Evolutionary conservation across 2,797 vertebrate species (phyloP).

Genomic region (Sebastes trivittatus): DNA sequence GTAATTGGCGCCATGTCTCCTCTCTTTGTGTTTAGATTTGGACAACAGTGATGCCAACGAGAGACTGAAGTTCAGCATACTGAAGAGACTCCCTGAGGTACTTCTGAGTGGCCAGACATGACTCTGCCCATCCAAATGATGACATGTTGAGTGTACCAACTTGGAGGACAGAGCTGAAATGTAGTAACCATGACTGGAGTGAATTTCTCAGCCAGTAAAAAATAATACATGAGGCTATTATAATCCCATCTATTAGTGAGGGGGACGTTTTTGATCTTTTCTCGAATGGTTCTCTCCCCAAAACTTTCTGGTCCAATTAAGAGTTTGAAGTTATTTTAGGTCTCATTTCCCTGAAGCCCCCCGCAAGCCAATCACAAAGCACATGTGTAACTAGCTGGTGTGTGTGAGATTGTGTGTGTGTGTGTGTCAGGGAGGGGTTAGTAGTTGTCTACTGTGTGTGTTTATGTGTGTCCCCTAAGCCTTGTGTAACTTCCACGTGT

Average conservation of each 20-base stretch:
- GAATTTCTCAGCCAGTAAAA: background rate
- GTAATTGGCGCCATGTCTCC: background rate
- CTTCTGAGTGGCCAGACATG: background rate
- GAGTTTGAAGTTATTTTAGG: constrained; percentile 68
- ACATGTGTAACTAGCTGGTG: constrained; percentile 49
- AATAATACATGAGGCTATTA: constrained; percentile 25
- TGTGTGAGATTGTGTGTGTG: constrained; percentile 3
- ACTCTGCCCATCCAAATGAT: background rate
- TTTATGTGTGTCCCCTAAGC: constrained; percentile 12
- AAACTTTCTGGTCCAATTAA: constrained; percentile 62
- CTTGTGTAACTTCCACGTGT: constrained; percentile 61
- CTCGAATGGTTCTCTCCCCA: constrained; percentile 13
- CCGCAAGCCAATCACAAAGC: constrained; percentile 58
- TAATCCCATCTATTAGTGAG: constrained; percentile 34
- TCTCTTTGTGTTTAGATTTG: constrained; percentile 57
- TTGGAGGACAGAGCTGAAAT: background rate
- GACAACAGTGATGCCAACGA: constrained; percentile 87
- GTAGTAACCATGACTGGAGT: background rate
- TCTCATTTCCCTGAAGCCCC: constrained; percentile 60
- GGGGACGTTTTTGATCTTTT: constrained; percentile 32
- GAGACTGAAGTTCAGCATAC: constrained; percentile 90
- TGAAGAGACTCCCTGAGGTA: constrained; percentile 92
- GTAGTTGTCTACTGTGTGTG: background rate
- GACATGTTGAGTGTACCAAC: background rate
- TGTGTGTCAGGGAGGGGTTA: constrained; percentile 5